phyloP scores from a whole-genome alignment of 2,888 invertebrate species.

The Brachynemurus nebulosus region DNA sequence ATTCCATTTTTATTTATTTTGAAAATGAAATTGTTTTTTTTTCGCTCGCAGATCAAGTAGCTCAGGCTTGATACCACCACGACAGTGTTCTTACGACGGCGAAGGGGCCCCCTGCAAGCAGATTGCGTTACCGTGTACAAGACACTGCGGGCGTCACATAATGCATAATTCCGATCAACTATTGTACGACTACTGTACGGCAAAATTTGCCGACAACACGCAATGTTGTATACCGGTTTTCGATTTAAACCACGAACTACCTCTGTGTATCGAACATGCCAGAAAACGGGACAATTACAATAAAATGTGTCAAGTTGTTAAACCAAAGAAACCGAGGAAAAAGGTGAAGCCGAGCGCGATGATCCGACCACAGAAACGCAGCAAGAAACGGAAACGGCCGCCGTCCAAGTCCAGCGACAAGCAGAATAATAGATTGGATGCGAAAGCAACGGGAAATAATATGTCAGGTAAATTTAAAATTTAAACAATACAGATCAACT shows the following conservation, averaged over 20 bases:
- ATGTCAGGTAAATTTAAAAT: neutral
- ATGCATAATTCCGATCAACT: slow-evolving; percentile 74
- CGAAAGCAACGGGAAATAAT: neutral
- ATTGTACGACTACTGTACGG: slow-evolving; percentile 62
- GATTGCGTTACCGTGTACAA: slow-evolving; percentile 57
- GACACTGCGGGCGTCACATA: slow-evolving; percentile 74
- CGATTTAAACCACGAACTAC: slow-evolving; percentile 64
- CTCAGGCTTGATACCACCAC: slow-evolving; percentile 4
- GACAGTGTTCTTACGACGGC: slow-evolving; percentile 2
- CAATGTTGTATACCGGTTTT: slow-evolving; percentile 69
- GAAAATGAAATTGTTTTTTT: too few species aligned
- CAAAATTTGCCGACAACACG: slow-evolving; percentile 63
- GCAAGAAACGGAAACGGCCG: slow-evolving; percentile 34
- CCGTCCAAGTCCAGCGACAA: slow-evolving; percentile 21
- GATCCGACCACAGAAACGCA: slow-evolving; percentile 40
- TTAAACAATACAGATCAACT: too few species aligned
- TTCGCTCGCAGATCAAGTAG: neutral
- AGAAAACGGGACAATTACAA: slow-evolving; percentile 76
- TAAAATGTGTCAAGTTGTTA: slow-evolving; percentile 58
- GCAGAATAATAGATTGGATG: neutral
- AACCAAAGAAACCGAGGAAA: slow-evolving; percentile 53
- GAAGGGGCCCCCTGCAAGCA: slow-evolving; percentile 28
- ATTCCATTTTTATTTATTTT: too few species aligned
- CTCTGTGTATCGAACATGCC: slow-evolving; percentile 75
- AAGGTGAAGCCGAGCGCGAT: slow-evolving; percentile 42